Evolutionary conservation across 2,797 vertebrate species (phyloP).

Genomic region (Artibeus jamaicensis): DNA sequence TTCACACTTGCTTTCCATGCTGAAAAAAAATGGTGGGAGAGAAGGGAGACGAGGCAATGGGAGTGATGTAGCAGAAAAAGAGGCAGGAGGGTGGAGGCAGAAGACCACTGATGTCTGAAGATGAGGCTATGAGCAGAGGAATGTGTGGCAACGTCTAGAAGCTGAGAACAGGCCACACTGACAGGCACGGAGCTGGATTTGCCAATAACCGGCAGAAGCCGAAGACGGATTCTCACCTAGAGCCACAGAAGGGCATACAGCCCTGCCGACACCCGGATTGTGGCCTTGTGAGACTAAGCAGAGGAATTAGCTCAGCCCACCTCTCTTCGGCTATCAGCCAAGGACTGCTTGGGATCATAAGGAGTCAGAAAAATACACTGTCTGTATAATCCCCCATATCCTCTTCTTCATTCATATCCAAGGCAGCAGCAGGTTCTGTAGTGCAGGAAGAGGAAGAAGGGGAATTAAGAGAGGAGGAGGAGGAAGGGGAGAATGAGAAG

Average conservation of each 20-base stretch:
- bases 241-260: neutral
- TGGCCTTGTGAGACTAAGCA: neutral
- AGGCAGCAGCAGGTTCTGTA: neutral
- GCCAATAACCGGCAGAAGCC: too few species aligned
- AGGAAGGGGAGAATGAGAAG: neutral
- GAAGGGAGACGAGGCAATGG: neutral
- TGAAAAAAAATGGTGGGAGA: too few species aligned
- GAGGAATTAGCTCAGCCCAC: neutral
- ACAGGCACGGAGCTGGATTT: too few species aligned
- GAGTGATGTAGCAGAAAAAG: neutral
- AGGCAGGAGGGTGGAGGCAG: neutral
- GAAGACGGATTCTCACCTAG: neutral
- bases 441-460: too few species aligned
- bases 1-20: neutral
- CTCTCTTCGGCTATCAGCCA: neutral
- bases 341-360: too few species aligned
- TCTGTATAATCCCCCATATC: neutral
- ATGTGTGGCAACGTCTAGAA: neutral
- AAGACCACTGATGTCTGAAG: neutral
- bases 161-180: neutral
- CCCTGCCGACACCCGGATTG: neutral
- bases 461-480: neutral
- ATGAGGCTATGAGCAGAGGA: neutral
- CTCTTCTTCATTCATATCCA: neutral
- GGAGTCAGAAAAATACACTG: neutral